These are phyloP conservation scores for Spialia ferax DNA, from an alignment of 2,888 invertebrate genomes.

Conservation along the genomic window DNA sequence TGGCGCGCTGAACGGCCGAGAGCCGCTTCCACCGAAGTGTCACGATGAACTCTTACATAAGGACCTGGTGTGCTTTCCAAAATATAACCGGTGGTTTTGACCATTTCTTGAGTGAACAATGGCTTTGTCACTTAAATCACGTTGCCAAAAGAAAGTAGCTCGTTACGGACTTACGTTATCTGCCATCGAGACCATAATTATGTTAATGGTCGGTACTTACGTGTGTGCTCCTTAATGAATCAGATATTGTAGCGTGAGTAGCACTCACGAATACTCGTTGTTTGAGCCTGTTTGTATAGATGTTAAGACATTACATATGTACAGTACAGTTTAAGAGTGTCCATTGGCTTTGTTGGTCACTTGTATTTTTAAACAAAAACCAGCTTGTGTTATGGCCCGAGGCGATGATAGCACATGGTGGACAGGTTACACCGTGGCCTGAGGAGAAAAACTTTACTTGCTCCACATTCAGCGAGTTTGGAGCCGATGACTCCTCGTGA, in stretches of 20 bases:
- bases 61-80: slow-evolving; percentile 82
- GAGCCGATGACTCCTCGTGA: slow-evolving; percentile 83
- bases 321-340: slow-evolving; percentile 23
- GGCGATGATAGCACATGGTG: slow-evolving; percentile 60
- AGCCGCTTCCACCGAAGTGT: slow-evolving; percentile 73
- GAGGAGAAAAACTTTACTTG: slow-evolving; percentile 77
- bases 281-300: slow-evolving; percentile 23
- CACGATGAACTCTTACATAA: slow-evolving; percentile 86
- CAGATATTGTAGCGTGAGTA: slow-evolving; percentile 22
- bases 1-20: slow-evolving; percentile 76
- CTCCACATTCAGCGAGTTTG: slow-evolving; percentile 78
- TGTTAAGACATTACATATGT: background rate
- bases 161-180: slow-evolving; percentile 52
- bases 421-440: slow-evolving; percentile 68
- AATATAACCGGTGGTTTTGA: slow-evolving; percentile 76
- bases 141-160: slow-evolving; percentile 67
- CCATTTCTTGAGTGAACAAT: slow-evolving; percentile 70
- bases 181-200: slow-evolving; percentile 49
- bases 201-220: slow-evolving; percentile 32
- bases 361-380: slow-evolving; percentile 48
- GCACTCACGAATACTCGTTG: slow-evolving; percentile 8
- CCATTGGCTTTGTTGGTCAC: slow-evolving; percentile 12
- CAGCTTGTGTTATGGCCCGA: slow-evolving; percentile 60
- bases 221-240: slow-evolving; percentile 26
- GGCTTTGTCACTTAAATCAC: slow-evolving; percentile 60